Evolutionary conservation across 2,797 vertebrate species (phyloP), one percentile per base, ranked within the genome.

Genomic region (Peromyscus nudipes): DNA sequence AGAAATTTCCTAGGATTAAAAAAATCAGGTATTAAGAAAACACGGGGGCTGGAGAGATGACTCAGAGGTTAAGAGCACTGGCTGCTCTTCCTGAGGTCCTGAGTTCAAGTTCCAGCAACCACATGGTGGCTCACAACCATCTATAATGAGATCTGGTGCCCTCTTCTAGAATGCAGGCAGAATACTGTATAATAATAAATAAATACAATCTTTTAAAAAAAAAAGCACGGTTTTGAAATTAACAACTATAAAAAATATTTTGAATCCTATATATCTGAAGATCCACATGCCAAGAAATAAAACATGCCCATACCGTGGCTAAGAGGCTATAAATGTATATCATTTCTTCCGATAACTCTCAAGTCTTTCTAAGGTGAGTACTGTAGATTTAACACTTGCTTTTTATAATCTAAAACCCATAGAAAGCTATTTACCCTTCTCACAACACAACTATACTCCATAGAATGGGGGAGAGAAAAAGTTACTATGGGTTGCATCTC

Each of bases 171-270:
- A 40, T 40, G 40, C 40, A 40, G 40, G 40, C 43, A 46, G 43
- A 46, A 46, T 46, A 46, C 43, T 46, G 43, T 46, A 6, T 46
- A 46, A 46, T 46, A 46, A 46, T 46, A 46, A 46, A 46, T 46
- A 46, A 46, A 46, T 46, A 46, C 43, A 46, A 46, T 46, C 43
- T 46, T 40, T 91, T 79, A 91, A 89, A 89, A 87, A 87, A 37
- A 23, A 89, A 90, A 87, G 92, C 76, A 34, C 1, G 3, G 16
- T 46, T 92, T 93, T 81, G 19, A 94, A 57, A 34, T 29, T 67
- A 89, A 94, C 37, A 94, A 57, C 31, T 73, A 92, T 71, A 83
- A 93, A 92, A 81, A 92, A 84, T 60, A 89, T 43, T 93, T 80
- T 40, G 76, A 73, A 67, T 91, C 94, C 69, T 87, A 65, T 73